phyloP scores from a whole-genome alignment of 2,113 vertebrate genomes.

The Xiphorhynchus elegans region DNA sequence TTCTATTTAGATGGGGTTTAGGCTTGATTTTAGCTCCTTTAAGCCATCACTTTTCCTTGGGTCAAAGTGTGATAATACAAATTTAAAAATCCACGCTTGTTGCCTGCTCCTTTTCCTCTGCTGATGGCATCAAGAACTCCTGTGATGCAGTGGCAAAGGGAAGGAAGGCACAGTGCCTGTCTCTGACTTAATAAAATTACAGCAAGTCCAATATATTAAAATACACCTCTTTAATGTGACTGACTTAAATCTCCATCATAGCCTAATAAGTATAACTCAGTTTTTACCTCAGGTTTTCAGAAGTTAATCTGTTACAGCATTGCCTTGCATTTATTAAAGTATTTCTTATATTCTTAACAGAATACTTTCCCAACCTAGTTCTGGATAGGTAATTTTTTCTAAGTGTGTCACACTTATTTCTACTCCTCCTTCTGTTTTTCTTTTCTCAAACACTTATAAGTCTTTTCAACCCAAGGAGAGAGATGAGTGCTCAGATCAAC shows the following conservation, averaged over 20 bases:
- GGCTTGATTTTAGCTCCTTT: not conserved
- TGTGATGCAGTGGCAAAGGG: not conserved
- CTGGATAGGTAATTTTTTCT: not conserved
- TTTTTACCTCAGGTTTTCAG: conserved; percentile 26
- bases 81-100: not conserved
- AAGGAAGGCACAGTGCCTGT: not conserved
- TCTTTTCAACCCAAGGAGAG: not conserved
- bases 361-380: not conserved
- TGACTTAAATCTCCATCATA: conserved; percentile 17
- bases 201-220: conserved; percentile 32
- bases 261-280: conserved; percentile 5
- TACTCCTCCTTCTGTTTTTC: not conserved
- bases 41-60: not conserved
- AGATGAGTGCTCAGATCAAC: not conserved
- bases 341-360: not conserved
- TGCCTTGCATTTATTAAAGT: not conserved
- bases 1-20: not conserved
- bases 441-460: not conserved
- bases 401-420: not conserved
- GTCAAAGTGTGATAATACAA: not conserved
- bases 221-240: conserved; percentile 4
- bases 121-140: not conserved
- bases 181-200: conserved; percentile 23
- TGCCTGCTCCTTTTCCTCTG: not conserved
- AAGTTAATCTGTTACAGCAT: not conserved